Conservation (phyloP, 1,140 invertebrate species). For the Papilio glaucus region DNA sequence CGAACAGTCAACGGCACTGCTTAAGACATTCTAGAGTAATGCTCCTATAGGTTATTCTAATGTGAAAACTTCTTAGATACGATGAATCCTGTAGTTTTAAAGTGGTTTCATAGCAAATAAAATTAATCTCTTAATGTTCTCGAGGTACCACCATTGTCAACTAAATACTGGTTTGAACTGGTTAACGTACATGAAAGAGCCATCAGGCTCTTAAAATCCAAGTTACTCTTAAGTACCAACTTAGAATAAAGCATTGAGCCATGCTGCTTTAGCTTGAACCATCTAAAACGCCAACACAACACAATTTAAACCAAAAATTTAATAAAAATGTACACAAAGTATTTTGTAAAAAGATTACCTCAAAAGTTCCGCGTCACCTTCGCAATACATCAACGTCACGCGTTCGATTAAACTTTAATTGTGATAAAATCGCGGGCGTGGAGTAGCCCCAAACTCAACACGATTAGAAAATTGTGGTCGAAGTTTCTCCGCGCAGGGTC, state of each 20-base stretch:
- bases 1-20: background rate
- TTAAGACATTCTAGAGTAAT: background rate
- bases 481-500: background rate
- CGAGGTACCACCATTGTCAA: too few relatives aligned
- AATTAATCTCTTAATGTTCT: too few relatives aligned
- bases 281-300: too few relatives aligned
- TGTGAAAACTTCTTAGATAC: conserved; percentile 2
- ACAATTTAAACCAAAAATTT: background rate
- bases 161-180: too few relatives aligned
- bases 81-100: too few relatives aligned
- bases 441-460: background rate
- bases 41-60: background rate
- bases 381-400: conserved; percentile 15
- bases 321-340: background rate
- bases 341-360: background rate
- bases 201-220: too few relatives aligned
- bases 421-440: background rate
- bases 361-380: background rate
- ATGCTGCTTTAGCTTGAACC: too few relatives aligned
- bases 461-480: background rate
- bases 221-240: too few relatives aligned
- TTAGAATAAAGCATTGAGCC: too few relatives aligned
- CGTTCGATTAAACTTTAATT: conserved; percentile 29
- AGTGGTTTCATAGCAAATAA: too few relatives aligned
- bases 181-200: too few relatives aligned